phyloP scores from a whole-genome alignment of 2,888 invertebrate genomes.

The Carterocephalus palaemon region DNA sequence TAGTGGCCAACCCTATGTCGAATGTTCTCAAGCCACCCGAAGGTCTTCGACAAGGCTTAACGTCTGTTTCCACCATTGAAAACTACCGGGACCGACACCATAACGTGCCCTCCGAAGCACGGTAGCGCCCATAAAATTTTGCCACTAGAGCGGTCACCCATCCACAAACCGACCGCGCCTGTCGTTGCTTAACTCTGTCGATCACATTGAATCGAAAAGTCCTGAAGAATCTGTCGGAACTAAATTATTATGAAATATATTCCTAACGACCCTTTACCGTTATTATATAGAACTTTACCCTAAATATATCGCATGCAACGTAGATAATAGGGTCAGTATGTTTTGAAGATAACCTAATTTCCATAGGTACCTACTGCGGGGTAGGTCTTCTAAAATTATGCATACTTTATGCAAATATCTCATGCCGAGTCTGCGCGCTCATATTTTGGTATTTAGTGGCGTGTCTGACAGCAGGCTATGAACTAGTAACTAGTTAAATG shows the following conservation, averaged over 20 bases:
- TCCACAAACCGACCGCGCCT: no score
- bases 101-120: no score
- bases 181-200: no score
- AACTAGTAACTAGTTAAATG: not conserved
- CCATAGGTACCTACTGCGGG: conserved; percentile 19
- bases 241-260: not conserved
- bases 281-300: not conserved
- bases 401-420: conserved; percentile 30
- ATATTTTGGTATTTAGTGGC: conserved; percentile 12
- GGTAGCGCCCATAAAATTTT: no score
- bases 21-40: no score
- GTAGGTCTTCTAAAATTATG: conserved; percentile 27
- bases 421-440: conserved; percentile 26
- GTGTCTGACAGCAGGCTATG: not conserved
- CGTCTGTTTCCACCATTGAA: no score
- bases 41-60: no score
- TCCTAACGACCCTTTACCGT: not conserved
- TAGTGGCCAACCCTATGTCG: no score
- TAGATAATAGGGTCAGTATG: conserved; percentile 20
- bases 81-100: no score
- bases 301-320: conserved; percentile 4
- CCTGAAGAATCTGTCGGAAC: no score
- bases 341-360: conserved; percentile 23
- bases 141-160: no score
- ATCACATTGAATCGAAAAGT: no score